A percentile compares a stretch with the other conserved stretches of the same genome.
Conservation (phyloP, 2,113 vertebrate genomes). For the Dicentrarchus labrax region DNA sequence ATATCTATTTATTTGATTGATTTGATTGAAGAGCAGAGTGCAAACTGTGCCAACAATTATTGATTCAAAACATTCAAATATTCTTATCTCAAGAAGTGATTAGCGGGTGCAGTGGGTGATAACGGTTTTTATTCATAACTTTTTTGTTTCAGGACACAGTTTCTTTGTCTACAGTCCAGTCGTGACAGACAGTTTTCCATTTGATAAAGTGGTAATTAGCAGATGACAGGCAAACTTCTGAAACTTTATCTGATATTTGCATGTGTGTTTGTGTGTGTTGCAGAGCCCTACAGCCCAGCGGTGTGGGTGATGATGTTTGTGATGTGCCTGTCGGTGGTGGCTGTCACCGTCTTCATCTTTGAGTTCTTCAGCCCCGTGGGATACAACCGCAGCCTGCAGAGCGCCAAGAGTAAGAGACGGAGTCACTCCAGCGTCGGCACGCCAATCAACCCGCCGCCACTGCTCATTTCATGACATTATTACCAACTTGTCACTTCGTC, state of each 20-base stretch:
- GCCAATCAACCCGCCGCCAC: slow-evolving; percentile 62
- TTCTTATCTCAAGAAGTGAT: no score
- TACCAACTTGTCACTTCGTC: slow-evolving; percentile 55
- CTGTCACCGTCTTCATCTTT: slow-evolving; percentile 96
- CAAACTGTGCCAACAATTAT: background rate
- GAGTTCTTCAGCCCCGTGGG: slow-evolving; percentile 94
- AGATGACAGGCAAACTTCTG: slow-evolving; percentile 21
- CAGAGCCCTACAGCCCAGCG: slow-evolving; percentile 95
- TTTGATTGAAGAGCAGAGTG: background rate
- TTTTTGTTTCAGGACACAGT: background rate
- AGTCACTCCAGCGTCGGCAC: slow-evolving; percentile 13
- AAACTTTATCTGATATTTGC: slow-evolving; percentile 22
- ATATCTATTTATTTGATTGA: background rate
- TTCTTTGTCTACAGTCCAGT: background rate
- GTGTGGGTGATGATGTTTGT: slow-evolving; percentile 99
- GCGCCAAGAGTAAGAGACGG: slow-evolving; percentile 89
- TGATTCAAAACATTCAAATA: no score
- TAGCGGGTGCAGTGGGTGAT: background rate
- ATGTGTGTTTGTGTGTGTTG: slow-evolving; percentile 30
- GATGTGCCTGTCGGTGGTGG: slow-evolving; percentile 96
- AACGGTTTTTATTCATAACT: background rate
- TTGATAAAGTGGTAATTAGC: background rate
- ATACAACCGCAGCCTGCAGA: slow-evolving; percentile 90
- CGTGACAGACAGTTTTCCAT: background rate
- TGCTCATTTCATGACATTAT: slow-evolving; percentile 60